A percentile compares a stretch with the other conserved stretches of the same genome.
Conservation (phyloP, 2,797 vertebrate species). For the Uromys caudimaculatus region DNA sequence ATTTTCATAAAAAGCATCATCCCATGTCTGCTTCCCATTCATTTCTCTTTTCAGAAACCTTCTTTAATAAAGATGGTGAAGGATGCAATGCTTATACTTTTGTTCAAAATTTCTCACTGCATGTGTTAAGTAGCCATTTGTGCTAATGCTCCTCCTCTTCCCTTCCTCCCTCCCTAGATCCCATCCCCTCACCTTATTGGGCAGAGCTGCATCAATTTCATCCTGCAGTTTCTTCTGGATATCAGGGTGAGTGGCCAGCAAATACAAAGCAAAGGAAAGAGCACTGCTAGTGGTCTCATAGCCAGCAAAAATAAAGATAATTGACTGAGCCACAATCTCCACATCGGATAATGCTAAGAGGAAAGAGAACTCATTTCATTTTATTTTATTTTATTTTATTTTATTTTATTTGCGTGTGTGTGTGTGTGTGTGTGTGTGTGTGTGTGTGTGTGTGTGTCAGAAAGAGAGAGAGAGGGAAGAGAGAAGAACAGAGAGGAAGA, state of each 20-base stretch:
- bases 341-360: conserved; percentile 72
- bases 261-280: conserved; percentile 58
- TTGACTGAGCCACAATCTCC: conserved; percentile 76
- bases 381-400: neutral
- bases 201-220: conserved; percentile 74
- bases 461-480: too few relatives aligned
- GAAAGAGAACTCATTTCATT: neutral
- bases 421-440: neutral
- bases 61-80: neutral
- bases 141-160: neutral
- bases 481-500: too few relatives aligned
- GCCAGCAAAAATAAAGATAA: conserved; percentile 79
- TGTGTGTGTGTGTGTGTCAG: neutral
- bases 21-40: neutral
- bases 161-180: neutral
- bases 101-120: neutral
- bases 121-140: neutral
- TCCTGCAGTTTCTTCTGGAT: conserved; percentile 74
- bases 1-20: neutral
- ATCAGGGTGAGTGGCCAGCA: conserved; percentile 60
- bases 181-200: conserved; percentile 73
- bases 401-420: too few relatives aligned
- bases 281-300: conserved; percentile 76
- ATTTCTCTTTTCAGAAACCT: neutral
- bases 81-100: neutral